These are phyloP conservation scores for Anser brachyrhynchus DNA, from an alignment of 2,113 vertebrate species.

Conservation along the genomic window DNA sequence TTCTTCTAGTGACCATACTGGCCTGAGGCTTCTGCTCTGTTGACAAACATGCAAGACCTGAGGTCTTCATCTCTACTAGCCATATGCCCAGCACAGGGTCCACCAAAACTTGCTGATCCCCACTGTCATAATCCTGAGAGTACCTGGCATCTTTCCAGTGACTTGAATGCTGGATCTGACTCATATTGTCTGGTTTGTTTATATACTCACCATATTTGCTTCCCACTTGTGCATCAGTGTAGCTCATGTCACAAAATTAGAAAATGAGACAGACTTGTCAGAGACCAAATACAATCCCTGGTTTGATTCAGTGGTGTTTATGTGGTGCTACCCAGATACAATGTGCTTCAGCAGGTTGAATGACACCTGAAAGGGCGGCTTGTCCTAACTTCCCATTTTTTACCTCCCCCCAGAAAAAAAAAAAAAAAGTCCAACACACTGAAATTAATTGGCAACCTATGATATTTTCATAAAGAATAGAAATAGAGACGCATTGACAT, in stretches of 20 bases:
- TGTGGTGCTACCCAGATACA: not conserved
- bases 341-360: not conserved
- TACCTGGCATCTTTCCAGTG: not conserved
- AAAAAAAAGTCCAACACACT: not conserved
- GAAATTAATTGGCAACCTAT: not conserved
- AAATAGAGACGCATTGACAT: not conserved
- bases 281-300: conserved; percentile 35
- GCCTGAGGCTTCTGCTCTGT: not conserved
- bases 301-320: conserved; percentile 49
- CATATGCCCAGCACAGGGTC: not conserved
- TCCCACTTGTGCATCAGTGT: conserved; percentile 23
- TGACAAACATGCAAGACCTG: not conserved
- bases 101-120: not conserved
- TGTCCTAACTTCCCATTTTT: not conserved
- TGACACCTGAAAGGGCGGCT: not conserved
- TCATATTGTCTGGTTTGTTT: conserved; percentile 52
- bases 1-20: not conserved
- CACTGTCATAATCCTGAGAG: not conserved
- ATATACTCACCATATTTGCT: conserved; percentile 29
- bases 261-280: conserved; percentile 50
- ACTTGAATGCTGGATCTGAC: conserved; percentile 9
- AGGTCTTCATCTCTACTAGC: not conserved
- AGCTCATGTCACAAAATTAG: conserved; percentile 45
- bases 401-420: not conserved
- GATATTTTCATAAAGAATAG: not conserved